Evolutionary conservation across 2,113 vertebrate species (phyloP), one percentile per base, ranked within the genome.

Genomic region (Glaucidium brasilianum): DNA sequence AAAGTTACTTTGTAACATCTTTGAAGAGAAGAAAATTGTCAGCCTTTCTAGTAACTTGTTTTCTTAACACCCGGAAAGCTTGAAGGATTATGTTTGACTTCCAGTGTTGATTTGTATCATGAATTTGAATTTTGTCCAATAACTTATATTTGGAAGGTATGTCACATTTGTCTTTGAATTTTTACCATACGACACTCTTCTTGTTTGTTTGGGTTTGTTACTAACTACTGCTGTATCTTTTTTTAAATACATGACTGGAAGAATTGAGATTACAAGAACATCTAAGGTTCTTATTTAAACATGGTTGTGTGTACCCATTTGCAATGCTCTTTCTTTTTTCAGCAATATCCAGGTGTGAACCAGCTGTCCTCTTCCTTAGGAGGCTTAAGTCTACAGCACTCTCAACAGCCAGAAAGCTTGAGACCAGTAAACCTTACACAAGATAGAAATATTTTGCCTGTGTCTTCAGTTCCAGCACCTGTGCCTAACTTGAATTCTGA

Each of bases 401-500:
- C 97, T 96, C 98, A 99, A 95, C 99, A 99, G 79, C 97, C 99
- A 77, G 99, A 99, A 97, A 98, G 98, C 47, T 97, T 99, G 90
- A 98, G 98, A 88, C 99, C 99, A 1, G 86, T 99, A 35, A 99
- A 99, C 98, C 98, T 99, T 89, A 98, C 99, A 32, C 99, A 99
- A 86, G 99, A 99, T 88, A 98, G 98, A 92, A 99, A 98, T 97
- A 98, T 99, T 97, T 98, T 99, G 89, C 99, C 99, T 16, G 85
- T 94, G 6, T 97, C 98, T 84, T 98, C 98, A 71, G 74, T 98
- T 58, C 98, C 98, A 93, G 98, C 98, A 85, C 99, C 99, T 22
- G 98, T 99, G 83, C 99, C 99, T 93, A 99, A 99, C 97, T 98
- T 99, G 95, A 99, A 98, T 94, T 90, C 98, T 17, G 99, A 99